A percentile compares a stretch with the other conserved stretches of the same genome.
These are phyloP conservation scores for Xyrichtys novacula DNA, from an alignment of 2,797 vertebrate species.

Conservation along the genomic window DNA sequence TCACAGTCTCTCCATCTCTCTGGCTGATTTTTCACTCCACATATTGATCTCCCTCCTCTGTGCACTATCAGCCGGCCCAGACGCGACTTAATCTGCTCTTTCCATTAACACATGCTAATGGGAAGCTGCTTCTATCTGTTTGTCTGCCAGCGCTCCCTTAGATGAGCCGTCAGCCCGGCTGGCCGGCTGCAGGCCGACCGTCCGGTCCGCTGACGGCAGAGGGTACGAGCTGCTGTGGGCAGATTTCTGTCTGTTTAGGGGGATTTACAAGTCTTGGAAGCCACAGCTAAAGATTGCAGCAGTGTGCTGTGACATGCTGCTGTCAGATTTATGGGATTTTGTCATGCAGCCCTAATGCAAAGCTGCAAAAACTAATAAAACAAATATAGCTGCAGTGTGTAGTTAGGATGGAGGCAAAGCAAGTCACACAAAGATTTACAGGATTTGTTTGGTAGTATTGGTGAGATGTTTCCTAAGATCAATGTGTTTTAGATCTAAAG, in stretches of 20 bases:
- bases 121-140: slow-evolving; percentile 53
- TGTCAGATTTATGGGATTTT: slow-evolving; percentile 53
- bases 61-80: slow-evolving; percentile 76
- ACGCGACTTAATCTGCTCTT: slow-evolving; percentile 76
- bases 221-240: slow-evolving; percentile 53
- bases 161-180: slow-evolving; percentile 37
- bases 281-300: slow-evolving; percentile 57
- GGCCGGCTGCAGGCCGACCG: slow-evolving; percentile 36
- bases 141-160: slow-evolving; percentile 57
- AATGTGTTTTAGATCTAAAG: too few relatives aligned
- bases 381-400: slow-evolving; percentile 9
- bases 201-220: slow-evolving; percentile 17
- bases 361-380: slow-evolving; percentile 37
- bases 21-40: slow-evolving; percentile 48
- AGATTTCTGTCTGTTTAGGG: slow-evolving; percentile 53
- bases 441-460: too few relatives aligned
- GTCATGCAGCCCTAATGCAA: slow-evolving; percentile 35
- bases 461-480: too few relatives aligned
- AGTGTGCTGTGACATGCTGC: slow-evolving; percentile 41
- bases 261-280: slow-evolving; percentile 58
- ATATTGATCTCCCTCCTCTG: slow-evolving; percentile 59
- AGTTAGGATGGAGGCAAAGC: not conserved
- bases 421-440: not conserved
- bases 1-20: slow-evolving; percentile 23
- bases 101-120: slow-evolving; percentile 78